Percentiles rank a stretch among this genome's conserved stretches.
Evolutionary conservation across 2,888 invertebrate species (phyloP).

Genomic region (Nomada fucata): DNA sequence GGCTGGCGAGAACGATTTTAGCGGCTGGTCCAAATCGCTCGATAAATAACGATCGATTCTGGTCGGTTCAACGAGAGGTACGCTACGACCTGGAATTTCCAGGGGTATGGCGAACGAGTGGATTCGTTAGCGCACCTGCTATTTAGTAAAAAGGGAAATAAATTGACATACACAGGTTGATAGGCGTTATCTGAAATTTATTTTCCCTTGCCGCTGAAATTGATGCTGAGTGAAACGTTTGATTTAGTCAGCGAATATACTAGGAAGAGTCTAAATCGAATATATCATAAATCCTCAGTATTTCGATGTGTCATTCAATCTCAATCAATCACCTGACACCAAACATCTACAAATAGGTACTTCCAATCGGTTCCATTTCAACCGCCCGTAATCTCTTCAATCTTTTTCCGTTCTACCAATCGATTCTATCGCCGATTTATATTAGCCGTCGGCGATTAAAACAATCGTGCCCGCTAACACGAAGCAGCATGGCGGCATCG

Average conservation of each 20-base stretch:
- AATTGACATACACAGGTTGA: too few species aligned
- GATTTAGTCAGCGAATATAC: too few species aligned
- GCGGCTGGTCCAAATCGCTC: slow-evolving; percentile 40
- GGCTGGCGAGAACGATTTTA: slow-evolving; percentile 40
- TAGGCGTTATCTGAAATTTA: too few species aligned
- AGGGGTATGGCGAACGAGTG: background rate
- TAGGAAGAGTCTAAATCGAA: background rate
- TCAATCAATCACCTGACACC: background rate
- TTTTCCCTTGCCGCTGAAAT: too few species aligned
- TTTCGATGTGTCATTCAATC: background rate
- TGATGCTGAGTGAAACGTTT: too few species aligned
- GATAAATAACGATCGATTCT: slow-evolving; percentile 18
- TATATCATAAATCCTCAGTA: background rate
- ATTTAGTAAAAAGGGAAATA: too few species aligned
- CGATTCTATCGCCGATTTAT: too few species aligned
- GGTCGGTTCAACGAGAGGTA: background rate
- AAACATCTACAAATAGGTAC: background rate
- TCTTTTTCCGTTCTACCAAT: too few species aligned
- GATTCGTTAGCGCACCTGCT: background rate
- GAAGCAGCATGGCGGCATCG: slow-evolving; percentile 44
- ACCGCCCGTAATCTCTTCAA: too few species aligned
- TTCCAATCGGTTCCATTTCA: background rate
- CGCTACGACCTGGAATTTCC: background rate
- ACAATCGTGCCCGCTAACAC: background rate
- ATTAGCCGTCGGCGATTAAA: too few species aligned